Percentiles rank a stretch among this genome's conserved stretches.
Evolutionary conservation across 2,797 vertebrate genomes (phyloP).

Genomic region (Pipistrellus pygmaeus): DNA sequence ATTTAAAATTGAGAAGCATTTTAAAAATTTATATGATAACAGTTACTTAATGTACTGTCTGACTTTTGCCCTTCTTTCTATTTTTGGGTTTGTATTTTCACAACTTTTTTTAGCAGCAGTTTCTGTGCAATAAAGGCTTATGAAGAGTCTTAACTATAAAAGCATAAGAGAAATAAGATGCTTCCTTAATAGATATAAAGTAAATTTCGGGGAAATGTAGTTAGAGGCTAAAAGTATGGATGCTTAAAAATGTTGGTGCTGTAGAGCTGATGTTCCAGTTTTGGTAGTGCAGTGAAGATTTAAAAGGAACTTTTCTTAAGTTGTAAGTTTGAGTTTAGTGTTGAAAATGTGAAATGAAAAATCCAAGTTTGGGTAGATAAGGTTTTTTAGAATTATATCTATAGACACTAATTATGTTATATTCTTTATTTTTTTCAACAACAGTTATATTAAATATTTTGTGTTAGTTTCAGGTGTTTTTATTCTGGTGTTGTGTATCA

Average conservation of each 20-base stretch:
- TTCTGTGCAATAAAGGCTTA: not conserved
- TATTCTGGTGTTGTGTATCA: not conserved
- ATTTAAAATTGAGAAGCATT: constrained; percentile 34
- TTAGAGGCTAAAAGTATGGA: not conserved
- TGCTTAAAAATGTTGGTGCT: not conserved
- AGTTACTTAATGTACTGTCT: not conserved
- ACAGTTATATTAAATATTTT: not conserved
- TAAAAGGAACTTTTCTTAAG: constrained; percentile 22
- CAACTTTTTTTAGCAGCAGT: not conserved
- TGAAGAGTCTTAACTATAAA: not conserved
- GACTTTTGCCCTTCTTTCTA: constrained; percentile 7
- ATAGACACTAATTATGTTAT: not conserved
- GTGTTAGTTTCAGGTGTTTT: not conserved
- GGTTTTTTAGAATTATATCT: not conserved
- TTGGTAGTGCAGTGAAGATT: constrained; percentile 13
- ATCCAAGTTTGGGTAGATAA: not conserved
- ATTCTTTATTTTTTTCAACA: not conserved
- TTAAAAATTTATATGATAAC: not conserved
- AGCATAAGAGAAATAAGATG: not conserved
- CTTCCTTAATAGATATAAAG: not conserved
- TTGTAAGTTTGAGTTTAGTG: constrained; percentile 25
- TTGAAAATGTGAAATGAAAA: constrained; percentile 34
- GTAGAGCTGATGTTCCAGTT: not conserved
- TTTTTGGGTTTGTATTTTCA: constrained; percentile 39
- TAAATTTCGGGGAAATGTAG: not conserved